Evolutionary conservation across 2,888 invertebrate genomes (phyloP).

Genomic region (Cyrtodaria siliqua): DNA sequence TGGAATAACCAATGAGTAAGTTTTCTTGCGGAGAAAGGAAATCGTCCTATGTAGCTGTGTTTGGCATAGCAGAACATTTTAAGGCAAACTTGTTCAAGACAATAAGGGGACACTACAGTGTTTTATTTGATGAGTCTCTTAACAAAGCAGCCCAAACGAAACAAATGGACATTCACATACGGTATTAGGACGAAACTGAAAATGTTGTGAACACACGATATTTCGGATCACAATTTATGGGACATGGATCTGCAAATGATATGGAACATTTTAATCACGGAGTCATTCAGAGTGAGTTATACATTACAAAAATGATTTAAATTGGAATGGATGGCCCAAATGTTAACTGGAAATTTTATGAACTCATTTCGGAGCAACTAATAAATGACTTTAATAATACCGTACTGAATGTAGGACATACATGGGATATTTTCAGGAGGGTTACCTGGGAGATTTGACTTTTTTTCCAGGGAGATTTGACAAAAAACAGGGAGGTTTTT

Average conservation of each 20-base stretch:
- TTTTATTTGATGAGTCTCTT: slow-evolving; percentile 25
- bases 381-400: slow-evolving; percentile 10
- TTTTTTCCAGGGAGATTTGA: too few relatives aligned
- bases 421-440: too few relatives aligned
- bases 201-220: slow-evolving; percentile 6
- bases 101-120: slow-evolving; percentile 2
- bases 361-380: slow-evolving; percentile 20
- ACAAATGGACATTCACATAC: slow-evolving; percentile 23
- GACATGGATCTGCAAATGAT: slow-evolving; percentile 23
- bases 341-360: slow-evolving; percentile 50
- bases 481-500: too few relatives aligned
- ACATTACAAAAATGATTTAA: slow-evolving; percentile 34
- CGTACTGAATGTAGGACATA: slow-evolving; percentile 54
- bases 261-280: slow-evolving; percentile 15
- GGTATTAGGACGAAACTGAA: slow-evolving; percentile 13
- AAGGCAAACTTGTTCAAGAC: slow-evolving; percentile 15
- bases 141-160: slow-evolving; percentile 15
- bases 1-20: slow-evolving; percentile 12
- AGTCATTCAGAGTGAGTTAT: not conserved
- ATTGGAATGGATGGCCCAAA: slow-evolving; percentile 48
- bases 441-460: too few relatives aligned
- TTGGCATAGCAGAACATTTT: slow-evolving; percentile 31
- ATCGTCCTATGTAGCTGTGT: slow-evolving; percentile 18
- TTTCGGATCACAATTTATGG: slow-evolving; percentile 23
- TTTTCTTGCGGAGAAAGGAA: slow-evolving; percentile 29